A percentile compares a stretch with the other conserved stretches of the same genome.
Conservation (phyloP, 2,113 vertebrate genomes). For the Microtus montanus region DNA sequence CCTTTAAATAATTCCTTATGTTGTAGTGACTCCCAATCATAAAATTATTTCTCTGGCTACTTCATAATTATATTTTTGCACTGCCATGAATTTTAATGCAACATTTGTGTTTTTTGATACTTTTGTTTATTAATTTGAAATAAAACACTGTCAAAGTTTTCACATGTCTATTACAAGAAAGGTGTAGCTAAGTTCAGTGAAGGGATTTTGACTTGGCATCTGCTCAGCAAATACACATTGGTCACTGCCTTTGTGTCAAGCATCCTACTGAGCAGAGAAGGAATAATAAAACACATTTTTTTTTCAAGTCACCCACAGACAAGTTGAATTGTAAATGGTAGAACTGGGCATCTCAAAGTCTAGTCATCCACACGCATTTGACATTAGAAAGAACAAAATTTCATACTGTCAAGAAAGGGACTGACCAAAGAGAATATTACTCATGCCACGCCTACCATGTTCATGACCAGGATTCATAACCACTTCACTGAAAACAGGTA, state of each 20-base stretch:
- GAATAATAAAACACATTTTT: neutral
- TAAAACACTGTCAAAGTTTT: too few species aligned
- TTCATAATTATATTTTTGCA: neutral
- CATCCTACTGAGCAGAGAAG: neutral
- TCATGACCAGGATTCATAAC: neutral
- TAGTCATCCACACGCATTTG: neutral
- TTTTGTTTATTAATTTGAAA: neutral
- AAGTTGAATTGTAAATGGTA: neutral
- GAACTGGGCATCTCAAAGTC: neutral
- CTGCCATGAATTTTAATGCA: too few species aligned
- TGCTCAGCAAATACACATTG: neutral
- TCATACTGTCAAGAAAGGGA: neutral
- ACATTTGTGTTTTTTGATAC: neutral
- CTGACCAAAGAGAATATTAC: neutral
- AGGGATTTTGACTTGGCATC: neutral
- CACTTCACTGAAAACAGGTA: conserved; percentile 1
- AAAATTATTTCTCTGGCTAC: neutral
- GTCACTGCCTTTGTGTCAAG: conserved; percentile 50
- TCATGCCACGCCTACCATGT: neutral
- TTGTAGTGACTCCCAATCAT: neutral
- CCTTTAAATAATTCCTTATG: neutral
- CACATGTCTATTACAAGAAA: too few species aligned
- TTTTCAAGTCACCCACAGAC: neutral
- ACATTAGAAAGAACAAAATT: neutral
- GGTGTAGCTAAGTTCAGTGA: too few species aligned